phyloP scores from a whole-genome alignment of 2,113 vertebrate species.

The Tenrec ecaudatus region DNA sequence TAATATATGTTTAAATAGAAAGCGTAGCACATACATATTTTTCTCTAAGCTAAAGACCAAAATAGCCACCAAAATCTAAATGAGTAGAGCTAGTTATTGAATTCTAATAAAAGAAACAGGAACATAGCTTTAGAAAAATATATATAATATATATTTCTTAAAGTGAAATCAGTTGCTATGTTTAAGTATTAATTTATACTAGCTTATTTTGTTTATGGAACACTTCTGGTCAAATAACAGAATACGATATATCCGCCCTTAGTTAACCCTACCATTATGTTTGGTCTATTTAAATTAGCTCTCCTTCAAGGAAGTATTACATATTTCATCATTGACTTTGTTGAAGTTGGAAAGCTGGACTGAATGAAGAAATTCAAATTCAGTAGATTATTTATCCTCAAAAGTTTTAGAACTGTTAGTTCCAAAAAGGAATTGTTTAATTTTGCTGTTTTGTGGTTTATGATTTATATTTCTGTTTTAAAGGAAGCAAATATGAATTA shows the following conservation, averaged over 20 bases:
- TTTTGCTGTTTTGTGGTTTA: not conserved
- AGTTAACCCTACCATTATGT: not conserved
- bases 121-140: not conserved
- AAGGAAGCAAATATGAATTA: not conserved
- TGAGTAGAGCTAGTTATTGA: not conserved
- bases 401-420: not conserved
- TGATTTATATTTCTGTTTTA: not conserved
- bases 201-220: not conserved
- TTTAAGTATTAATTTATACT: not conserved
- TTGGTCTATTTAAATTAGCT: constrained; percentile 1
- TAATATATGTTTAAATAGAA: not conserved
- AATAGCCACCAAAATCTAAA: not conserved
- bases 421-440: not conserved
- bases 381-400: constrained; percentile 20
- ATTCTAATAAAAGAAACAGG: not conserved
- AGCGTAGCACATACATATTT: not conserved
- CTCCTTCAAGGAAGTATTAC: not conserved
- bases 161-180: too few relatives aligned
- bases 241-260: not conserved
- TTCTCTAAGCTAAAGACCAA: not conserved
- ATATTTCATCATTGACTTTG: constrained; percentile 24
- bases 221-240: not conserved
- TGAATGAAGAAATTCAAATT: constrained; percentile 36
- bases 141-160: too few relatives aligned
- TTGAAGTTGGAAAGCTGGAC: constrained; percentile 9